These are phyloP conservation scores for Morus bassanus DNA, from an alignment of 2,797 vertebrate genomes.

Conservation along the genomic window DNA sequence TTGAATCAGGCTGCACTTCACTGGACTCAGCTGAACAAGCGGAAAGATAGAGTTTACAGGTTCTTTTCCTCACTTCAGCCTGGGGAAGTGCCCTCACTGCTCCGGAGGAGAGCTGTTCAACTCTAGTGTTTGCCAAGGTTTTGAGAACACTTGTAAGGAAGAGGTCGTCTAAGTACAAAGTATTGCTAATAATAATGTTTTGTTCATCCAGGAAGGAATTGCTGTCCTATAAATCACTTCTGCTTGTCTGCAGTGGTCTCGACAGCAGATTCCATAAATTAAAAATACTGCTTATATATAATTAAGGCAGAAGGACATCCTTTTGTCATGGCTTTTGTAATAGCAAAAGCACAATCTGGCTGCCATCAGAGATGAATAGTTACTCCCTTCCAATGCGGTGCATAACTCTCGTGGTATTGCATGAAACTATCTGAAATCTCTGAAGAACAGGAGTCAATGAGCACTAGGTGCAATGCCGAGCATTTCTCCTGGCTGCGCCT, in stretches of 20 bases:
- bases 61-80: background rate
- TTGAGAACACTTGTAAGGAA: background rate
- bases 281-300: background rate
- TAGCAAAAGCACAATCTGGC: background rate
- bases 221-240: slow-evolving; percentile 1
- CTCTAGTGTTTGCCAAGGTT: background rate
- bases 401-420: background rate
- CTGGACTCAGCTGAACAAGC: background rate
- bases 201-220: slow-evolving; percentile 13
- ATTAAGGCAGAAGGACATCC: background rate
- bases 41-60: background rate
- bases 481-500: background rate
- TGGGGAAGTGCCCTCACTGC: background rate
- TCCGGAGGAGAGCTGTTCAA: background rate
- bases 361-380: background rate
- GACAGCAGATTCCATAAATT: background rate
- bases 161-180: background rate
- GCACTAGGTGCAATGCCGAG: fast-evolving
- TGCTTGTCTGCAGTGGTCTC: background rate
- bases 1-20: background rate
- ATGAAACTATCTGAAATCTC: background rate
- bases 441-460: background rate
- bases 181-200: background rate
- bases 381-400: background rate
- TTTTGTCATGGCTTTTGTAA: background rate